Evolutionary conservation across 2,113 vertebrate species (phyloP).

Genomic region (Scytalopus superciliaris): DNA sequence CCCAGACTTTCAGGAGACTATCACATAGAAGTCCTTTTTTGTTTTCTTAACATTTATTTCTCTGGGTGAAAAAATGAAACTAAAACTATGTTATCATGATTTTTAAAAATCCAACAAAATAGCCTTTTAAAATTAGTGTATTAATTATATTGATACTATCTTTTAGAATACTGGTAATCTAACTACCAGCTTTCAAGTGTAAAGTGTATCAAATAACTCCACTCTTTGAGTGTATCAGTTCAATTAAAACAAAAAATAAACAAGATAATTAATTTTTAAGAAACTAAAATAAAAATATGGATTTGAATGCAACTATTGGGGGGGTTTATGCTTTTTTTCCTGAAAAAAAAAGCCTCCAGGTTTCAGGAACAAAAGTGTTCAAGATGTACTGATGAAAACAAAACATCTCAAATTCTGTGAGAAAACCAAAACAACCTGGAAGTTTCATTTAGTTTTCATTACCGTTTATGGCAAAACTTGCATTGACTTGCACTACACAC

Average conservation of each 20-base stretch:
- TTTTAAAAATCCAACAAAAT: neutral
- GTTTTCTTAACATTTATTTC: neutral
- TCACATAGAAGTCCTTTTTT: neutral
- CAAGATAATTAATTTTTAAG: neutral
- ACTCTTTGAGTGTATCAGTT: neutral
- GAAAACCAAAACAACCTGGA: neutral
- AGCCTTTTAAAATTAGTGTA: neutral
- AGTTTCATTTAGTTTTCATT: neutral
- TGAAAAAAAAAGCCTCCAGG: neutral
- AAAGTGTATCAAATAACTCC: neutral
- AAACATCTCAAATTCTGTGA: neutral
- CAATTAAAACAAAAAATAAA: neutral
- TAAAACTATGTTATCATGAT: neutral
- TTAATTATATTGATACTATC: neutral
- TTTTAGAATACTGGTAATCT: neutral
- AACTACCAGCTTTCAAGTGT: neutral
- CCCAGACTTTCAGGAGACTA: conserved; percentile 10
- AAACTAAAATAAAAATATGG: neutral
- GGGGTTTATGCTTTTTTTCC: neutral
- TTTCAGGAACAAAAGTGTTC: neutral
- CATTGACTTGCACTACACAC: neutral
- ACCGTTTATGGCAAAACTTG: neutral
- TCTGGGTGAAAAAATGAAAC: neutral
- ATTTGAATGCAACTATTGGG: neutral
- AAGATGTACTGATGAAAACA: neutral